These are phyloP conservation scores for Denticeps clupeoides DNA, from an alignment of 2,797 vertebrate genomes.

Conservation along the genomic window DNA sequence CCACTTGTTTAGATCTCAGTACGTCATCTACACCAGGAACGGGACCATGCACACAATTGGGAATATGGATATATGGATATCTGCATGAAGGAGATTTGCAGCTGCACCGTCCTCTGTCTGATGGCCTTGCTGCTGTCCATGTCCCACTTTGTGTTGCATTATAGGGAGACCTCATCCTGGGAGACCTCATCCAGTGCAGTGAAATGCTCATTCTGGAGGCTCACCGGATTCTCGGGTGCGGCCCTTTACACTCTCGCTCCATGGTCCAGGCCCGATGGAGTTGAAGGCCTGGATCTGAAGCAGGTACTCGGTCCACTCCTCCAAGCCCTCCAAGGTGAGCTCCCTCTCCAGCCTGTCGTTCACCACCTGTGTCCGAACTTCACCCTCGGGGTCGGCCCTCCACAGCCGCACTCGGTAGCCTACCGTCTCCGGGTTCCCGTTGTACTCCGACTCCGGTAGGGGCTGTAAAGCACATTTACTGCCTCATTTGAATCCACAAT, in stretches of 20 bases:
- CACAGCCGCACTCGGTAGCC: constrained; percentile 72
- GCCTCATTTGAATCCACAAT: neutral
- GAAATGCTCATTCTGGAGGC: too few species aligned
- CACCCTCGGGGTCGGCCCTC: constrained; percentile 50
- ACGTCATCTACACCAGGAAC: neutral
- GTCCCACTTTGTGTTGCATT: too few species aligned
- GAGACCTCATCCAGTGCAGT: too few species aligned
- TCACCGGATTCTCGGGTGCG: constrained; percentile 80
- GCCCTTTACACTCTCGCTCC: constrained; percentile 68
- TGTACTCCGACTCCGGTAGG: constrained; percentile 72
- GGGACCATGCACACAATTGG: neutral
- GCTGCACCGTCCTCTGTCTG: constrained; percentile 15
- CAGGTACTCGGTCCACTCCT: constrained; percentile 81
- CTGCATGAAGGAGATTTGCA: constrained; percentile 17
- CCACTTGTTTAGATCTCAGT: constrained; percentile 25
- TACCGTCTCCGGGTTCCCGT: constrained; percentile 80
- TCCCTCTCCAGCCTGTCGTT: constrained; percentile 60
- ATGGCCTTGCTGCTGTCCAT: too few species aligned
- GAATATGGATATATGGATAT: constrained; percentile 15
- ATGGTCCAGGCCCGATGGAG: constrained; percentile 80
- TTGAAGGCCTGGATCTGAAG: constrained; percentile 86
- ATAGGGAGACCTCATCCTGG: too few species aligned
- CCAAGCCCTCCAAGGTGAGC: constrained; percentile 68
- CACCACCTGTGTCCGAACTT: constrained; percentile 44
- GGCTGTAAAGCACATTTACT: constrained; percentile 50